Base-by-base conservation (phyloP, 1,140 invertebrate species). In the Drosophila malerkotliana region DNA sequence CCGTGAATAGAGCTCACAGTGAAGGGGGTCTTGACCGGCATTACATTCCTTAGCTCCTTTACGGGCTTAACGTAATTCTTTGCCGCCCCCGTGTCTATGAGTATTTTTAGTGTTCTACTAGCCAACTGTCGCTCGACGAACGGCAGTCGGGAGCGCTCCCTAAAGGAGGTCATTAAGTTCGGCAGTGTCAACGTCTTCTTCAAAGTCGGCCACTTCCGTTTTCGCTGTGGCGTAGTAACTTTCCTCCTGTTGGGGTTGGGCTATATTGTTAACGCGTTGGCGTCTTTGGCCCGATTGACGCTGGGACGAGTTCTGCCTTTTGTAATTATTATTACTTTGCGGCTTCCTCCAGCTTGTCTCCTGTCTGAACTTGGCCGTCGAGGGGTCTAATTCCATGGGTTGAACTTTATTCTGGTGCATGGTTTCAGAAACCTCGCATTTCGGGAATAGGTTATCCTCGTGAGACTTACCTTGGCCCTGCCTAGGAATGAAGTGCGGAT, bases 1-100 rank as follows among this genome's bases (percentile, higher is more conserved):
- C 59, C 53, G 39, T 71, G 59, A n/a, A 63, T 63, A 18, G 67
- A 63, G 45, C 24, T 71, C 32, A 71, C 67, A 21, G 66, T 39
- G 53, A 69, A 62, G 9, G 57, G 26, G 14, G 44, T 69, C n/a
- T 45, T 53, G 47, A 55, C 60, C 51, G 37, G 56, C 48, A 49
- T 68, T 68, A 68, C 49, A 9, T 26, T 60, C 54, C 9, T 67
- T 32, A 73, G 63, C 37, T 60, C 52, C 37, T 49, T 60, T 57
- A 60, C 26, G 45, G 56, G 51, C 47, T 41, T 72, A 30, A 72
- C 28, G 32, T 52, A 60, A 44, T 66, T 66, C 41, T 59, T 72
- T 47, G 59, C 52, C 53, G 61, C 54, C 54, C 39, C 39, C 21
- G 63, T 73, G 30, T 71, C 48, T 28, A 56, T 58, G 10, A 74